Evolutionary conservation across 2,888 invertebrate genomes (phyloP).

Genomic region (Diploptera punctata): DNA sequence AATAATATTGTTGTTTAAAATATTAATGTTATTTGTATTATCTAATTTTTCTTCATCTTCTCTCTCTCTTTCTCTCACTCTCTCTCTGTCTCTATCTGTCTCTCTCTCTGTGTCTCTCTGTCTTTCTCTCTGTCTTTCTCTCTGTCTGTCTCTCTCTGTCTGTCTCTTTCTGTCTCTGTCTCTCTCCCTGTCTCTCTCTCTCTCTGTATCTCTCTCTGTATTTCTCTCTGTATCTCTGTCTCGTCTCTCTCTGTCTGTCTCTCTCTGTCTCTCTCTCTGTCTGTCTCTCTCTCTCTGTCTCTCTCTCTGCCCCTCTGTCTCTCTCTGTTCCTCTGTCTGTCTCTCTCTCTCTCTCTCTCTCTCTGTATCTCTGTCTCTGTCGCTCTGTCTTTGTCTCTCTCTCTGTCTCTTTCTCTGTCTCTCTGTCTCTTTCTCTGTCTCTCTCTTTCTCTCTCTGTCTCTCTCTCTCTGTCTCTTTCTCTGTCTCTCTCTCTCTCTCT

Average conservation of each 20-base stretch:
- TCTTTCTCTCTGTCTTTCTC: too few relatives aligned
- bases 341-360: too few relatives aligned
- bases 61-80: constrained; percentile 6
- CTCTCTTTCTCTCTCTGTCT: background rate
- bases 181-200: too few relatives aligned
- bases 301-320: too few relatives aligned
- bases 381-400: background rate
- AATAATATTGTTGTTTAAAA: too few relatives aligned
- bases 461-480: background rate
- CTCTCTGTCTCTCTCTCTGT: constrained; percentile 4
- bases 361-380: too few relatives aligned
- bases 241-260: too few relatives aligned
- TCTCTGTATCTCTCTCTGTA: too few relatives aligned
- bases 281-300: background rate
- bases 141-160: background rate
- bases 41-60: background rate
- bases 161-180: background rate
- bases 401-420: background rate
- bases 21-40: background rate
- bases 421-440: background rate
- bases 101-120: too few relatives aligned
- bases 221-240: too few relatives aligned
- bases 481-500: background rate
- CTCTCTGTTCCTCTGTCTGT: too few relatives aligned
- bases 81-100: too few relatives aligned